These are phyloP conservation scores for Eristalinus sepulchralis DNA, from an alignment of 2,888 invertebrate genomes.

Conservation along the genomic window DNA sequence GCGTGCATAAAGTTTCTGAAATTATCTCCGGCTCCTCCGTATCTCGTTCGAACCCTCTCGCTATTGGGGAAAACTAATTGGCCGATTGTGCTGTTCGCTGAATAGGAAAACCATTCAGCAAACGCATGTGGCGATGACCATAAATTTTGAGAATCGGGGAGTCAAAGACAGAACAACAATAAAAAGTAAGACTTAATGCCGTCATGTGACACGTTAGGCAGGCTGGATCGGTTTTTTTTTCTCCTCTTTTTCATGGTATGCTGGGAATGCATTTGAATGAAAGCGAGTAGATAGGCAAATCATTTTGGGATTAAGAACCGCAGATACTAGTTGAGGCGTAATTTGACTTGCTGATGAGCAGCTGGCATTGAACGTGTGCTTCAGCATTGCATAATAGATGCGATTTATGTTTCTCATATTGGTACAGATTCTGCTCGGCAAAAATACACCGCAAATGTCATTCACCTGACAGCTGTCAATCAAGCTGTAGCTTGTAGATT, in stretches of 20 bases:
- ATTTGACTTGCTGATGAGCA: background rate
- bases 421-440: background rate
- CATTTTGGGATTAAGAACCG: background rate
- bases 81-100: background rate
- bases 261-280: background rate
- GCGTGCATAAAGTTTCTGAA: conserved; percentile 10
- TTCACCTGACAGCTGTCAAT: background rate
- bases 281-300: background rate
- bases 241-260: background rate
- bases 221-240: background rate
- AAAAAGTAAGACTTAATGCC: background rate
- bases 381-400: background rate
- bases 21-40: background rate
- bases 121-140: background rate
- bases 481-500: background rate
- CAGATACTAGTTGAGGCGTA: background rate
- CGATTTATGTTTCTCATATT: background rate
- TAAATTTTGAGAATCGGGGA: background rate
- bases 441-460: background rate
- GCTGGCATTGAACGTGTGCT: background rate
- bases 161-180: background rate
- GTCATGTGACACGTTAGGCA: background rate
- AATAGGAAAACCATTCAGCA: background rate
- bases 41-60: background rate
- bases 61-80: background rate